phyloP scores from a whole-genome alignment of 2,888 invertebrate species.

The Polydrusus pterygomalis region DNA sequence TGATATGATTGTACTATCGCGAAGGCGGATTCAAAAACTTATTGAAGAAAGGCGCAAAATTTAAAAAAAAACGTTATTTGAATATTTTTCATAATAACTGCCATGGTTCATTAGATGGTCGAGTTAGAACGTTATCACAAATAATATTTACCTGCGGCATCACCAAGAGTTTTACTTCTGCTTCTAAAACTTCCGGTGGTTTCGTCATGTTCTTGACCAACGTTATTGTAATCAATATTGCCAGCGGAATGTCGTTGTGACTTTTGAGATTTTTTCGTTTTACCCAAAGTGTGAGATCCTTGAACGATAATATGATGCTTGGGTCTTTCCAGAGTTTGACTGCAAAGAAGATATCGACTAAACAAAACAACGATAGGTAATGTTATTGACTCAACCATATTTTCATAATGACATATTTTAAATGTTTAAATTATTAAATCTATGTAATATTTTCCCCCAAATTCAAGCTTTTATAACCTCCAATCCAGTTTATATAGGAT shows the following conservation, averaged over 20 bases:
- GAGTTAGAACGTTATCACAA: no score
- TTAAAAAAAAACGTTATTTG: no score
- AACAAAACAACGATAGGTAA: neutral
- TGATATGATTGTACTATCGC: no score
- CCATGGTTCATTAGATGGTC: neutral
- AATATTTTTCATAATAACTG: neutral
- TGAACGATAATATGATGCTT: conserved; percentile 59
- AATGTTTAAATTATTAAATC: no score
- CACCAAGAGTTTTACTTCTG: conserved; percentile 94
- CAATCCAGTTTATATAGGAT: no score
- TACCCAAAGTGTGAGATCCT: conserved; percentile 85
- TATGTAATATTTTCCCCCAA: no score
- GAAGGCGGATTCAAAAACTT: no score
- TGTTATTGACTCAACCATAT: no score
- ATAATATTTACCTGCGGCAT: conserved; percentile 85
- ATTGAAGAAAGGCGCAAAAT: no score
- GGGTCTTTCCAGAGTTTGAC: conserved; percentile 79
- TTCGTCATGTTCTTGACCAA: conserved; percentile 85
- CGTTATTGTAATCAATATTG: conserved; percentile 89
- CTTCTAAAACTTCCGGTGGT: conserved; percentile 80
- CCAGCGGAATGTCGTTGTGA: conserved; percentile 88
- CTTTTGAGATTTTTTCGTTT: conserved; percentile 84
- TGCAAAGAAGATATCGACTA: conserved; percentile 59
- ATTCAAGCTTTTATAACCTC: no score
- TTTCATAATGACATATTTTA: no score